Evolutionary conservation across 2,888 invertebrate genomes (phyloP).

Genomic region (Melangyna quadrimaculata): DNA sequence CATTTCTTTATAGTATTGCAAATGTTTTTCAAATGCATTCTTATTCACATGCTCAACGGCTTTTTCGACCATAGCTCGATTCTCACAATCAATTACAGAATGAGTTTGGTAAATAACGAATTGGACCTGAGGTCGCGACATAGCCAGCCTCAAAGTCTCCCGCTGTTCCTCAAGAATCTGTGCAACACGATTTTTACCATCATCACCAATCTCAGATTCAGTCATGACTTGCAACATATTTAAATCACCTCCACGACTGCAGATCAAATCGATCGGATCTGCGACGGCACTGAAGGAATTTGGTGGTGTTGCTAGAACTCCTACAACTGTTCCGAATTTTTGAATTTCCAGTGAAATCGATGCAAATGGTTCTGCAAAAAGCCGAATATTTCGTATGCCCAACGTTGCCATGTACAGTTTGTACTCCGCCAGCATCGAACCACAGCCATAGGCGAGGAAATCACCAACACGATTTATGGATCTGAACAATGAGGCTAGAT

Average conservation of each 20-base stretch:
- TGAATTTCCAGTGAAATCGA: conserved; percentile 82
- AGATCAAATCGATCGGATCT: conserved; percentile 91
- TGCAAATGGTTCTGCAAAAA: conserved; percentile 82
- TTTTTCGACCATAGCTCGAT: conserved; percentile 86
- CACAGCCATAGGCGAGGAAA: conserved; percentile 85
- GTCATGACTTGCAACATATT: conserved; percentile 88
- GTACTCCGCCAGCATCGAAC: conserved; percentile 83
- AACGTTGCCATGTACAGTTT: conserved; percentile 86
- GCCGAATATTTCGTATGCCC: conserved; percentile 84
- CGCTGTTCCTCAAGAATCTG: conserved; percentile 89
- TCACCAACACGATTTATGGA: conserved; percentile 84
- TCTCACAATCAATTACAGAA: conserved; percentile 88
- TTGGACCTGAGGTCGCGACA: conserved; percentile 92
- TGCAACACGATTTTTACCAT: conserved; percentile 84
- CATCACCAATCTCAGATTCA: conserved; percentile 85
- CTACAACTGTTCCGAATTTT: conserved; percentile 84
- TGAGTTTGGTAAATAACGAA: conserved; percentile 91
- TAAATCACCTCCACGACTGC: conserved; percentile 89
- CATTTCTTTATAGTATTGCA: conserved; percentile 79
- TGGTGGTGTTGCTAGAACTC: conserved; percentile 88
- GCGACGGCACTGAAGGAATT: conserved; percentile 90
- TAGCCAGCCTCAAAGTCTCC: conserved; percentile 86
- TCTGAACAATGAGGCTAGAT: conserved; percentile 86
- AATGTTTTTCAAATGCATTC: conserved; percentile 86
- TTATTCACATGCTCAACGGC: conserved; percentile 87